A percentile compares a stretch with the other conserved stretches of the same genome.
Conservation (phyloP, 37 sponge, comb jelly and placozoan species). For the Haliclona indistincta region DNA sequence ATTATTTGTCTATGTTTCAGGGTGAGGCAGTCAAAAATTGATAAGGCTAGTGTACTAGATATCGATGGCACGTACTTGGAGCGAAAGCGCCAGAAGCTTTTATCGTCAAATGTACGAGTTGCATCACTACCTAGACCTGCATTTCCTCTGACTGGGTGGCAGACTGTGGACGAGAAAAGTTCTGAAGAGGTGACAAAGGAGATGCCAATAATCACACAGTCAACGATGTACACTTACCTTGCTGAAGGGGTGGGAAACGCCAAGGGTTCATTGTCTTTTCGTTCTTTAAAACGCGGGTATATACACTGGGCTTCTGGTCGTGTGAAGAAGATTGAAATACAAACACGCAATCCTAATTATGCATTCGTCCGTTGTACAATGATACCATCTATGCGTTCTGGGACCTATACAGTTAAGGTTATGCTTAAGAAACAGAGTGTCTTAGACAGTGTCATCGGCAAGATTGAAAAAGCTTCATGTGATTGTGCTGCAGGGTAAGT, state of each 20-base stretch:
- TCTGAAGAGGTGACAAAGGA: slow-evolving; percentile 2
- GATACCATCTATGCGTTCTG: slow-evolving; percentile 29
- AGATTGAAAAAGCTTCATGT: slow-evolving; percentile 7
- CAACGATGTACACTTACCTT: slow-evolving; percentile 34
- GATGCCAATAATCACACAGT: slow-evolving; percentile 50
- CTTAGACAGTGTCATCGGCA: not conserved
- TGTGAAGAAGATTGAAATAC: not conserved
- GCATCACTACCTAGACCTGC: not conserved
- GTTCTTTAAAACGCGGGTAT: slow-evolving; percentile 22
- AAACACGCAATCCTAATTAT: not conserved
- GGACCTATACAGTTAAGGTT: slow-evolving; percentile 11
- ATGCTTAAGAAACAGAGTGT: not conserved
- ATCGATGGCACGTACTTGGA: slow-evolving; percentile 57
- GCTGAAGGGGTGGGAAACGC: slow-evolving; percentile 1
- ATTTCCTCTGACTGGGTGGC: slow-evolving; percentile 48
- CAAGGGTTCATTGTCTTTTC: slow-evolving; percentile 13
- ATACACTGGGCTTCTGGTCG: slow-evolving; percentile 39
- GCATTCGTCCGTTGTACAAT: not conserved
- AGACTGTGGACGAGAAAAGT: slow-evolving; percentile 25
- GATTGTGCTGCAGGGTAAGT: slow-evolving; percentile 44
- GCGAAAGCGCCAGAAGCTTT: slow-evolving; percentile 26
- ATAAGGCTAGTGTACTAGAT: slow-evolving; percentile 21
- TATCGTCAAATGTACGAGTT: slow-evolving; percentile 29
- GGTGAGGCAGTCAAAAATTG: not conserved
- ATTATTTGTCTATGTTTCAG: too few relatives aligned